phyloP scores from a whole-genome alignment of 2,113 vertebrate genomes.

The Bos javanicus region DNA sequence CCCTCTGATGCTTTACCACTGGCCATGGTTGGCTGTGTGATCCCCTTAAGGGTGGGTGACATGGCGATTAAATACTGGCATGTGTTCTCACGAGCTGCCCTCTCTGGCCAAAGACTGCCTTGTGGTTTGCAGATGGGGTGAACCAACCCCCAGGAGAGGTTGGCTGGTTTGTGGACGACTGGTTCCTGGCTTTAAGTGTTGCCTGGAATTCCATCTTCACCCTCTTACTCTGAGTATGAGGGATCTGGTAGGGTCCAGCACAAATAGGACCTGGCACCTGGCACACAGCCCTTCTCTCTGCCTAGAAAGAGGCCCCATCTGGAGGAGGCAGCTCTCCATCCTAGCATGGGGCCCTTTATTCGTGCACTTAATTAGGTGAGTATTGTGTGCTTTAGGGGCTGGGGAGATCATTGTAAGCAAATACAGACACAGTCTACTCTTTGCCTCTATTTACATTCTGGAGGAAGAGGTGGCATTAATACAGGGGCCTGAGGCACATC shows the following conservation, averaged over 20 bases:
- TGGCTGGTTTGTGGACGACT: constrained; percentile 43
- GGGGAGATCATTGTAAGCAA: background rate
- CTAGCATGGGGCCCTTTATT: background rate
- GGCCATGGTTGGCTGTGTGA: constrained; percentile 20
- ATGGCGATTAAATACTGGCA: constrained; percentile 71
- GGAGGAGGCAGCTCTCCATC: background rate
- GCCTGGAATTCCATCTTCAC: constrained; percentile 52
- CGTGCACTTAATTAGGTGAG: background rate
- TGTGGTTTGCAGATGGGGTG: constrained; percentile 76
- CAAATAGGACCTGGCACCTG: background rate
- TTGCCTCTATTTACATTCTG: background rate
- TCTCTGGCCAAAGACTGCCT: constrained; percentile 71
- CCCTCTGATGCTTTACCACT: constrained; percentile 42
- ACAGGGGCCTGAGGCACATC: background rate
- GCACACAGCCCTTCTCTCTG: background rate
- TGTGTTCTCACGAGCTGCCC: constrained; percentile 64
- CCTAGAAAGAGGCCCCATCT: background rate
- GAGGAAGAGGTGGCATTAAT: background rate
- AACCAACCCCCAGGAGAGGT: constrained; percentile 55
- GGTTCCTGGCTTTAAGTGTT: constrained; percentile 49
- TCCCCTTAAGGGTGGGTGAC: constrained; percentile 67
- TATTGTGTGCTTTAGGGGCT: background rate
- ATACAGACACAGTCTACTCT: background rate
- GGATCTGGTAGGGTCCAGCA: background rate
- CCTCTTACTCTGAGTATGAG: constrained; percentile 61